Evolutionary conservation across 2,113 vertebrate genomes (phyloP).

Genomic region (Ameiurus melas): DNA sequence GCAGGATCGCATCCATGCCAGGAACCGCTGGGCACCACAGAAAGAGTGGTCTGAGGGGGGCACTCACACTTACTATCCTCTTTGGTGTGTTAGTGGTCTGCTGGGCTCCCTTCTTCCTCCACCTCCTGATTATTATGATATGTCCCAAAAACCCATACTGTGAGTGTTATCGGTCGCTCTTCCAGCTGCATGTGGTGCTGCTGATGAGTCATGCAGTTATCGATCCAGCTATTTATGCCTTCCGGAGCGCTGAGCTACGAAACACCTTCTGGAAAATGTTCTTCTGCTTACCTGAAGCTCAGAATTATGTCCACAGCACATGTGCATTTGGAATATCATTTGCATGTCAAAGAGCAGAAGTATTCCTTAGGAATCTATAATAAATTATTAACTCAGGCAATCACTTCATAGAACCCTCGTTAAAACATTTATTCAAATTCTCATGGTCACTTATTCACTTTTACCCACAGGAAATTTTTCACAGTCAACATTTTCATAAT

Average conservation of each 20-base stretch:
- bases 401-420: not conserved
- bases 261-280: slow-evolving; percentile 86
- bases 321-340: slow-evolving; percentile 16
- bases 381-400: not conserved
- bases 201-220: slow-evolving; percentile 90
- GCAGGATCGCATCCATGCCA: slow-evolving; percentile 77
- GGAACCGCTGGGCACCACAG: slow-evolving; percentile 56
- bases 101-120: slow-evolving; percentile 90
- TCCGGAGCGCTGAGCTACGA: slow-evolving; percentile 84
- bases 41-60: slow-evolving; percentile 80
- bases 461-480: not conserved
- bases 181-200: slow-evolving; percentile 85
- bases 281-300: slow-evolving; percentile 58
- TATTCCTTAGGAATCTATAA: not conserved
- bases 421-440: slow-evolving; percentile 16
- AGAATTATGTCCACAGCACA: not conserved
- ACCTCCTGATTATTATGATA: slow-evolving; percentile 83
- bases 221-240: slow-evolving; percentile 93
- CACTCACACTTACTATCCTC: slow-evolving; percentile 87
- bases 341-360: not conserved
- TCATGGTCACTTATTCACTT: not conserved
- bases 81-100: slow-evolving; percentile 90
- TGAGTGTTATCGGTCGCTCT: slow-evolving; percentile 89
- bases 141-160: slow-evolving; percentile 92
- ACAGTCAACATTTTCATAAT: not conserved